Evolutionary conservation across 1,140 invertebrate species (phyloP), one percentile per base, ranked within the genome.

Genomic region (Danaus plexippus): DNA sequence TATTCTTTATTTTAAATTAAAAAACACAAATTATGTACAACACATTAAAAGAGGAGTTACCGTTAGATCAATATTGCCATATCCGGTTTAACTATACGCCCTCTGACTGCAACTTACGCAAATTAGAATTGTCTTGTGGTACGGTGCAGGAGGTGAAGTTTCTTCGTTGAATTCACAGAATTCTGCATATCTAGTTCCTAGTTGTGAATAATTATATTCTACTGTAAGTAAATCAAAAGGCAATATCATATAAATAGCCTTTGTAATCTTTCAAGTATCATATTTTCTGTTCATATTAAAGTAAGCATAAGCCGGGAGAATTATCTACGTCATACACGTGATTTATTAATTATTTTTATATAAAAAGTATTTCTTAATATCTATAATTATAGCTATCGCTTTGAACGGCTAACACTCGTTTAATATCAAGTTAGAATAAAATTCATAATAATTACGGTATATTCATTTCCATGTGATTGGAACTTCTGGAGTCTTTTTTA

Each of bases 71-170:
- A 81, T 81, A 84, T 57, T 56, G 59, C 54, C 52, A 63, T 68
- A 72, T 83, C 80, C 81, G 80, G 71, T 66, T 22, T 57, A 50
- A 61, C 61, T 8, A 32, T 3, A 59, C 75, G 75, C 80, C 75
- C 73, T 75, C 81, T 81, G 57, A 55, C 51, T 67, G 55, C 43
- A 46, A 59, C 57, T 63, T 65, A 52, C 32, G 54, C 47, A 68
- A 75, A 69, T 59, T 58, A 65, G 67, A 79, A 68, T 76, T 82
- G 78, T 82, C 80, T 85, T 85, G 80, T 83, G 77, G 78, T 85
- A 72, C 64, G 71, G 73, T 80, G 70, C 66, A 67, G 66, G 67
- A 82, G 73, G 75, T 75, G 70, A 71, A 66, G 68, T 75, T 67
- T 71, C 75, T 75, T 69, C 72, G 67, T 71, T 61, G 65, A 81